Conservation (phyloP, 1,140 invertebrate species). For the Calephelis nemesis region DNA sequence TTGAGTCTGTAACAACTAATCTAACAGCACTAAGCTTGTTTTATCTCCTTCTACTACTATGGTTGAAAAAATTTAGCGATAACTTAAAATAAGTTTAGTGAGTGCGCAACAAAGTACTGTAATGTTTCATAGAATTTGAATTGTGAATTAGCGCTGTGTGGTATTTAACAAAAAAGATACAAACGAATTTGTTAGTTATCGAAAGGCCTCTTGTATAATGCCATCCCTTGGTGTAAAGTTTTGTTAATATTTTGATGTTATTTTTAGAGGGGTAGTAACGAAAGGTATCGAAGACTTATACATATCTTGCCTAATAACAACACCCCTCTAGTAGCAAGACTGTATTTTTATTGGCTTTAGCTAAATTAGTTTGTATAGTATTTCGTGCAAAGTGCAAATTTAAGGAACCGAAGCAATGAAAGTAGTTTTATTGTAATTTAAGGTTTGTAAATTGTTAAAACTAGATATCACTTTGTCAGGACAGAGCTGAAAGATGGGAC, state of each 20-base stretch:
- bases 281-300: constrained; percentile 22
- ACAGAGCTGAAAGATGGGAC: no score
- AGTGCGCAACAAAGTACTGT: no score
- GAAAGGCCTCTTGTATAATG: not conserved
- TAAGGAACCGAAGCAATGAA: constrained; percentile 50
- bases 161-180: no score
- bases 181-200: no score
- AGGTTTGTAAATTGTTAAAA: constrained; percentile 11
- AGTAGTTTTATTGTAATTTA: constrained; percentile 31
- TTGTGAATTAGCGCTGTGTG: no score
- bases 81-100: no score
- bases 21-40: no score
- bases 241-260: constrained; percentile 19
- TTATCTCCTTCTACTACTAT: no score
- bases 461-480: not conserved
- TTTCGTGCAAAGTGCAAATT: constrained; percentile 38
- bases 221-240: constrained; percentile 7
- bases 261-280: constrained; percentile 22
- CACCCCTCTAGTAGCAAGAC: constrained; percentile 26
- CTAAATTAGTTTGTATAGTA: constrained; percentile 37
- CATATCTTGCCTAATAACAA: constrained; percentile 34
- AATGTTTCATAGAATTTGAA: no score
- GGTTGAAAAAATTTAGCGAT: no score
- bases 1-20: no score
- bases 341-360: constrained; percentile 41